These are phyloP conservation scores for Antechinus stuartii DNA, from an alignment of 2,113 vertebrate species.

Conservation along the genomic window DNA sequence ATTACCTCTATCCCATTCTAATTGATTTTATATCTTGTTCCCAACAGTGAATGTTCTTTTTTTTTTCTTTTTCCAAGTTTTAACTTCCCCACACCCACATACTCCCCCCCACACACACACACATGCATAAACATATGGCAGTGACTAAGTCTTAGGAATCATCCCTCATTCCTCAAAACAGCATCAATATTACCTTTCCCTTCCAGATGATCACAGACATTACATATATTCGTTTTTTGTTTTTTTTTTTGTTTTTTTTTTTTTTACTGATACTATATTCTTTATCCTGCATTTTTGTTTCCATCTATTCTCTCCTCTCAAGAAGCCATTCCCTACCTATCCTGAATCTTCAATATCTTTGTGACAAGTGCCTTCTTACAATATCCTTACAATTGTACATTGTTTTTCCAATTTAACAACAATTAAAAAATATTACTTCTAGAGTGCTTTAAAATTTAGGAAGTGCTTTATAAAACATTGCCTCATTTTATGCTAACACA, in stretches of 20 bases:
- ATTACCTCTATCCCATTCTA: neutral
- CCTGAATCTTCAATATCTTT: neutral
- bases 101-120: neutral
- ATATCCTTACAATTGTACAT: neutral
- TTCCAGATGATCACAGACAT: neutral
- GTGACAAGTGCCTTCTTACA: neutral
- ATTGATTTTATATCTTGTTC: neutral
- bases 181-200: neutral
- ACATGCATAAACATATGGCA: neutral
- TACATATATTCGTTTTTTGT: neutral
- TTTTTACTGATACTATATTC: neutral
- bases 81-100: neutral
- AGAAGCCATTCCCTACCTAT: neutral
- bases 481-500: neutral
- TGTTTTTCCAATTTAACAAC: neutral
- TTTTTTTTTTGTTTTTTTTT: neutral
- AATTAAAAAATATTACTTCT: neutral
- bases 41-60: neutral
- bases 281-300: neutral
- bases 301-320: neutral
- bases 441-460: neutral
- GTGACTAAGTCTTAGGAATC: neutral
- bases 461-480: neutral
- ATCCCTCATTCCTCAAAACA: neutral
- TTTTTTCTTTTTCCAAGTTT: neutral